A percentile compares a stretch with the other conserved stretches of the same genome.
These are phyloP conservation scores for Belgica antarctica DNA, from an alignment of 2,888 invertebrate species.

Conservation along the genomic window DNA sequence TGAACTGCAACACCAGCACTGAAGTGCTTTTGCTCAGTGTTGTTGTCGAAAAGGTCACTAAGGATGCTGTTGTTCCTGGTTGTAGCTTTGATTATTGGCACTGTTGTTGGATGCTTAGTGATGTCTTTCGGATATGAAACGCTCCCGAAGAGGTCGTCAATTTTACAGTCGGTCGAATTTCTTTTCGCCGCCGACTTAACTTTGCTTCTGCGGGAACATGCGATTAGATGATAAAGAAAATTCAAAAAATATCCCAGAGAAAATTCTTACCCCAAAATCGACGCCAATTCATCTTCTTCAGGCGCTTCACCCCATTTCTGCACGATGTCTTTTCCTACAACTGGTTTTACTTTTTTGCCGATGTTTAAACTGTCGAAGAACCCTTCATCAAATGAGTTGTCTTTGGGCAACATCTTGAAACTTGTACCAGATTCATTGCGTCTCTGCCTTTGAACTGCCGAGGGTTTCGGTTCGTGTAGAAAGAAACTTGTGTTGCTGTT, in stretches of 20 bases:
- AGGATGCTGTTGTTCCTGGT: slow-evolving; percentile 48
- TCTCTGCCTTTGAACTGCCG: background rate
- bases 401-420: slow-evolving; percentile 46
- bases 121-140: slow-evolving; percentile 49
- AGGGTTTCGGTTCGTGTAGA: slow-evolving; percentile 45
- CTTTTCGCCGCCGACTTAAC: slow-evolving; percentile 52
- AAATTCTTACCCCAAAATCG: slow-evolving; percentile 73
- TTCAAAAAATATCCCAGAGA: no score
- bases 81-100: slow-evolving; percentile 49
- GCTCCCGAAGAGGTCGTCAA: slow-evolving; percentile 55
- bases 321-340: slow-evolving; percentile 46
- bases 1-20: slow-evolving; percentile 49
- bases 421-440: slow-evolving; percentile 29
- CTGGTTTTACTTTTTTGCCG: background rate
- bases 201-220: slow-evolving; percentile 50
- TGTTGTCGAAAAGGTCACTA: slow-evolving; percentile 47
- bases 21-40: slow-evolving; percentile 45
- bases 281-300: slow-evolving; percentile 66
- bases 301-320: slow-evolving; percentile 27
- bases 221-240: background rate
- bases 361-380: slow-evolving; percentile 36
- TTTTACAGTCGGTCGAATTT: slow-evolving; percentile 47
- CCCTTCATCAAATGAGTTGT: slow-evolving; percentile 40
- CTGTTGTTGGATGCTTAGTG: slow-evolving; percentile 52
- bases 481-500: slow-evolving; percentile 46